These are phyloP conservation scores for Lasiommata megera DNA, from an alignment of 2,888 invertebrate genomes.

Conservation along the genomic window DNA sequence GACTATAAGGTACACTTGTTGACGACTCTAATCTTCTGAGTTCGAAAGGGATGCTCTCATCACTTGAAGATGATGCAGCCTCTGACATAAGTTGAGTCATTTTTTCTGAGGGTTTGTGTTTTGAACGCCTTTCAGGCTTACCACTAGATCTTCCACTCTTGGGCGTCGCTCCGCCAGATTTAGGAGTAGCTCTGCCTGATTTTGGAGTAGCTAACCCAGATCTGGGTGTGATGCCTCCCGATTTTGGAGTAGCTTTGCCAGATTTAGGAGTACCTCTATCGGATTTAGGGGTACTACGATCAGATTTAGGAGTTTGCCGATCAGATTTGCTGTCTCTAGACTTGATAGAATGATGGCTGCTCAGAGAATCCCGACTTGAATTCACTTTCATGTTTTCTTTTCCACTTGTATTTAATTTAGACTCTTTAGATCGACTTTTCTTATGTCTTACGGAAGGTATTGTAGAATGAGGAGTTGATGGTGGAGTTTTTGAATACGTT, in stretches of 20 bases:
- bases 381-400: constrained; percentile 68
- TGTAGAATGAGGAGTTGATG: constrained; percentile 72
- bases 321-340: constrained; percentile 77
- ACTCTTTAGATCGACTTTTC: constrained; percentile 74
- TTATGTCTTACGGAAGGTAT: constrained; percentile 73
- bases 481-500: constrained; percentile 74
- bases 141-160: constrained; percentile 81
- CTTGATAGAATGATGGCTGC: constrained; percentile 75
- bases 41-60: constrained; percentile 78
- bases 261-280: constrained; percentile 70
- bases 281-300: constrained; percentile 73
- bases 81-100: constrained; percentile 78
- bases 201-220: constrained; percentile 72
- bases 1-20: constrained; percentile 84
- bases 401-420: constrained; percentile 61
- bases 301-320: constrained; percentile 71
- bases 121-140: constrained; percentile 70
- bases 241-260: constrained; percentile 70
- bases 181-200: constrained; percentile 68
- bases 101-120: constrained; percentile 76
- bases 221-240: constrained; percentile 67
- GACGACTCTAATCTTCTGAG: constrained; percentile 80
- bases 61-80: constrained; percentile 82
- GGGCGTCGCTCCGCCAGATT: constrained; percentile 74
- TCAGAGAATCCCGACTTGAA: constrained; percentile 75